Evolutionary conservation across 30 jellyfish, hydroid and myxozoan species (phyloP).

Genomic region (Mastigias papua): DNA sequence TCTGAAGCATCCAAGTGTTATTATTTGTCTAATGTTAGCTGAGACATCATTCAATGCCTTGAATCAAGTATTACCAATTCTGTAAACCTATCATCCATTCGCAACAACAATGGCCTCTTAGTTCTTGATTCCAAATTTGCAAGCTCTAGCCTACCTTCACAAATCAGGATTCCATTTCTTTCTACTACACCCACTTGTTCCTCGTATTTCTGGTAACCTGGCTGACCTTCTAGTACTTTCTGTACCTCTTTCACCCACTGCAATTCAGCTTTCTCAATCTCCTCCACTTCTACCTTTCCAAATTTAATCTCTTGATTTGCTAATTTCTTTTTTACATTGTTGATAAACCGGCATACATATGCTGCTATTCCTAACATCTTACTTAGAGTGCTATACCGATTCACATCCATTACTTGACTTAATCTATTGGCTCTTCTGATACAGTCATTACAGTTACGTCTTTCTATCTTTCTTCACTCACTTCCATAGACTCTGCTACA

Average conservation of each 20-base stretch:
- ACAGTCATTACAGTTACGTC: constrained; percentile 4
- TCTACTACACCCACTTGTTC: constrained; percentile 14
- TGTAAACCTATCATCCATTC: no score
- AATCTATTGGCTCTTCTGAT: constrained; percentile 1
- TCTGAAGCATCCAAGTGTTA: no score
- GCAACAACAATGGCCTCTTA: no score
- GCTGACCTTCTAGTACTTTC: background rate
- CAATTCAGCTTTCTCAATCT: constrained; percentile 28
- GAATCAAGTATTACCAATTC: no score
- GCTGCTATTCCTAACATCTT: constrained; percentile 46
- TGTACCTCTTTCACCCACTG: constrained; percentile 28
- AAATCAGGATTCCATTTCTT: no score
- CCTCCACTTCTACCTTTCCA: constrained; percentile 8
- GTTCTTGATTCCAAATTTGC: no score
- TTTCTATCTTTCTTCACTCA: constrained; percentile 40
- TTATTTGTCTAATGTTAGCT: no score
- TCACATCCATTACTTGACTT: constrained; percentile 20
- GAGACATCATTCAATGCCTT: no score
- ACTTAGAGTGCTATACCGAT: constrained; percentile 19
- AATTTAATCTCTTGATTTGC: constrained; percentile 1
- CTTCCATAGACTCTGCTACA: constrained; percentile 25
- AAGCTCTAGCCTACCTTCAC: no score
- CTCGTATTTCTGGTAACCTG: constrained; percentile 14
- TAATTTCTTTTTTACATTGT: background rate
- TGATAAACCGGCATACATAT: constrained; percentile 35